These are phyloP conservation scores for Callospermophilus lateralis DNA, from an alignment of 2,113 vertebrate species.

Conservation along the genomic window DNA sequence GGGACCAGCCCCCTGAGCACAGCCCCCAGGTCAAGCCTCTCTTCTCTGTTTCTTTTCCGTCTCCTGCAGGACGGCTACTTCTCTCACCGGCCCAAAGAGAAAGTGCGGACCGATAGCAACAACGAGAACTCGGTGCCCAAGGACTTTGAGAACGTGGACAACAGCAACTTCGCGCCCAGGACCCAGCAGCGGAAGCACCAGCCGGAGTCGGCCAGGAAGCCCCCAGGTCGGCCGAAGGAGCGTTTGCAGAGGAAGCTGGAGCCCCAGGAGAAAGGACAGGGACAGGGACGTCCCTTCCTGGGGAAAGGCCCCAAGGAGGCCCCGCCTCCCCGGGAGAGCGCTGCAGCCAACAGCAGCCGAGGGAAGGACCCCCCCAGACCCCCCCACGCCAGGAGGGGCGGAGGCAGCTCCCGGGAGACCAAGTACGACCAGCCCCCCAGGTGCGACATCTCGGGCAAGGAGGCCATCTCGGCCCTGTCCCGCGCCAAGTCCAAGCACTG, in stretches of 20 bases:
- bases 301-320: conserved; percentile 91
- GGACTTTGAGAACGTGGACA: conserved; percentile 99
- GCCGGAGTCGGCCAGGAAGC: conserved; percentile 87
- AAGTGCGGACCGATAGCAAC: conserved; percentile 96
- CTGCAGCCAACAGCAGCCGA: conserved; percentile 80
- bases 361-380: conserved; percentile 81
- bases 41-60: conserved; percentile 69
- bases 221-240: conserved; percentile 90
- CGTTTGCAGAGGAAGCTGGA: conserved; percentile 91
- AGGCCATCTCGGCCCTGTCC: conserved; percentile 96
- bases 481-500: conserved; percentile 95
- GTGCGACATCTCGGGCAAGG: conserved; percentile 97
- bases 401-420: conserved; percentile 87
- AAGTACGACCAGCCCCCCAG: conserved; percentile 92
- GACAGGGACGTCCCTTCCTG: conserved; percentile 86
- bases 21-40: background rate
- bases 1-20: rapidly evolving
- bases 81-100: conserved; percentile 97
- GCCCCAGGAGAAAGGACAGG: conserved; percentile 89
- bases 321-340: conserved; percentile 82
- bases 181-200: conserved; percentile 93
- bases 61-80: conserved; percentile 94
- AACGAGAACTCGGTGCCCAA: conserved; percentile 99
- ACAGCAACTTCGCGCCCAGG: conserved; percentile 97
- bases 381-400: conserved; percentile 82